phyloP scores from a whole-genome alignment of 2,888 invertebrate genomes.

The Mycalesis mineus region DNA sequence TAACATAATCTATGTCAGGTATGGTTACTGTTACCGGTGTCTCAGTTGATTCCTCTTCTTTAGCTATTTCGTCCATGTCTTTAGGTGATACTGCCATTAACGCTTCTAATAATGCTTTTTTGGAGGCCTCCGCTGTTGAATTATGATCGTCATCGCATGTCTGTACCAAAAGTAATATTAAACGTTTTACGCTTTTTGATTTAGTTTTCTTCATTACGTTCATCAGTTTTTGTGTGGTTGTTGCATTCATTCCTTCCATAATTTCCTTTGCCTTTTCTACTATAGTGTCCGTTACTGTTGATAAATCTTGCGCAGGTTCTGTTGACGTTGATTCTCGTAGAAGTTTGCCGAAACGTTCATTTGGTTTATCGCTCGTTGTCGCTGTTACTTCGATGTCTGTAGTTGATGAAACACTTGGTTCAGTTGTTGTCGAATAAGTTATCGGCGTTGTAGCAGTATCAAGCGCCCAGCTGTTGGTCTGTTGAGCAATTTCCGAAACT shows the following conservation, averaged over 20 bases:
- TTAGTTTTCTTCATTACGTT: constrained; percentile 89
- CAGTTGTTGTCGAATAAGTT: constrained; percentile 45
- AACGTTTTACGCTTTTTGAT: constrained; percentile 84
- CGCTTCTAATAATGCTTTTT: constrained; percentile 83
- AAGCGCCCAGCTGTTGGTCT: constrained; percentile 50
- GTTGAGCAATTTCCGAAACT: constrained; percentile 41
- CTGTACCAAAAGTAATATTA: constrained; percentile 86
- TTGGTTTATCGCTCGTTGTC: constrained; percentile 42
- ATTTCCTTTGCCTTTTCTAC: constrained; percentile 85
- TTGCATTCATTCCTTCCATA: constrained; percentile 85
- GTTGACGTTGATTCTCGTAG: constrained; percentile 60
- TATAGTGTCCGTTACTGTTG: constrained; percentile 82
- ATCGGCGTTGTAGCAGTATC: constrained; percentile 50
- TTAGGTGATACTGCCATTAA: constrained; percentile 81
- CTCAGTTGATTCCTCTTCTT: constrained; percentile 53
- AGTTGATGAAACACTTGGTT: constrained; percentile 56
- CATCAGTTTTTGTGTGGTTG: constrained; percentile 85
- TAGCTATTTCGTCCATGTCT: constrained; percentile 71
- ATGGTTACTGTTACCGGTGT: constrained; percentile 46
- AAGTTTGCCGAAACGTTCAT: constrained; percentile 57
- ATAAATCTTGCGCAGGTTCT: constrained; percentile 77
- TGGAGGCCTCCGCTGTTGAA: constrained; percentile 83
- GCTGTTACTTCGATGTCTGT: constrained; percentile 47
- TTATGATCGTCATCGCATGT: constrained; percentile 86
- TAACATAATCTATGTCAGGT: constrained; percentile 41